Conservation (phyloP, 2,113 vertebrate genomes). For the Gavialis gangeticus region DNA sequence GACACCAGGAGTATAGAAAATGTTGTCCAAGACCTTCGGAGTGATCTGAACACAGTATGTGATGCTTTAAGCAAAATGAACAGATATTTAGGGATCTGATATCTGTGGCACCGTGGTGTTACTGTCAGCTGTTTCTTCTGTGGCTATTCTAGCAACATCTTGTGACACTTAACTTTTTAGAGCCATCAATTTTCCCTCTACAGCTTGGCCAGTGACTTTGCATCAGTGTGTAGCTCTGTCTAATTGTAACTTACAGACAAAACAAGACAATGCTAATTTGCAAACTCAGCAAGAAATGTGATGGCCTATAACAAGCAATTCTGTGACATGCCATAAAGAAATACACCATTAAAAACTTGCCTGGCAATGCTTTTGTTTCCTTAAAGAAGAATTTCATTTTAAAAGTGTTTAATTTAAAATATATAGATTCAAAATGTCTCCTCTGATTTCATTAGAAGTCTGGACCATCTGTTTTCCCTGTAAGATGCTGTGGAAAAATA, state of each 20-base stretch:
- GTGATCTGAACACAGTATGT: constrained; percentile 95
- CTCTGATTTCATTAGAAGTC: constrained; percentile 25
- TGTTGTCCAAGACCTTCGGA: constrained; percentile 95
- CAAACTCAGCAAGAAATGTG: constrained; percentile 33
- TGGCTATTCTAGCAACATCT: constrained; percentile 39
- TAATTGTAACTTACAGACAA: constrained; percentile 59
- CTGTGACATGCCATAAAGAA: neutral
- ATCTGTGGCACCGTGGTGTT: neutral
- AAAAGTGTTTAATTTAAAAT: neutral
- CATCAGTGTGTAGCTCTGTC: constrained; percentile 56
- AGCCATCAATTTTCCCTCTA: constrained; percentile 35
- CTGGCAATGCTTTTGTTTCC: constrained; percentile 29
- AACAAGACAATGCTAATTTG: constrained; percentile 46
- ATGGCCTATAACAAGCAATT: neutral
- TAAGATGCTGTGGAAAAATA: neutral
- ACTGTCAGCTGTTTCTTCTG: constrained; percentile 6
- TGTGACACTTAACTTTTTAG: constrained; percentile 21
- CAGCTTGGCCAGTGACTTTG: constrained; percentile 66
- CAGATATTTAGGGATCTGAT: constrained; percentile 94
- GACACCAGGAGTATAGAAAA: constrained; percentile 95
- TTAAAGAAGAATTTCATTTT: neutral
- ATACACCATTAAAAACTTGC: constrained; percentile 34
- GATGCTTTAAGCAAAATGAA: constrained; percentile 98
- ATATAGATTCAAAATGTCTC: neutral
- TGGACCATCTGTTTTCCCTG: neutral